Evolutionary conservation across 2,113 vertebrate species (phyloP).

Genomic region (Cololabis saira): DNA sequence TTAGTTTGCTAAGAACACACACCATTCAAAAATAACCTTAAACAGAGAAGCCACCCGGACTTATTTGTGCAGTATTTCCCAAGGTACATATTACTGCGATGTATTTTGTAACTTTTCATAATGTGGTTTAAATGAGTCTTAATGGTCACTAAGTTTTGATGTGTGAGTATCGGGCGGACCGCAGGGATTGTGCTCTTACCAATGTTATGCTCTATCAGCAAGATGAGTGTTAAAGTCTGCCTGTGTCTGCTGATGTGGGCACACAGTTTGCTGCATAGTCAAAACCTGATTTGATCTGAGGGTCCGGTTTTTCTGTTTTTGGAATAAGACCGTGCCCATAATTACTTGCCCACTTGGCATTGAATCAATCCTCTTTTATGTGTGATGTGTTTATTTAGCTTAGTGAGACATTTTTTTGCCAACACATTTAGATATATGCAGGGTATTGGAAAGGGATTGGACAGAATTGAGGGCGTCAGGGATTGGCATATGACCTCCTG

Average conservation of each 20-base stretch:
- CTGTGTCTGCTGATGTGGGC: slow-evolving; percentile 71
- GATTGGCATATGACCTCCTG: slow-evolving; percentile 57
- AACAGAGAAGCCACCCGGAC: slow-evolving; percentile 20
- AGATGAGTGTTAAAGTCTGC: slow-evolving; percentile 69
- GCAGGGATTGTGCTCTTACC: slow-evolving; percentile 48
- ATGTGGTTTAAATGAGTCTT: slow-evolving; percentile 18
- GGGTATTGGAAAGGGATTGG: slow-evolving; percentile 67
- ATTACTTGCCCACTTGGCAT: slow-evolving; percentile 69
- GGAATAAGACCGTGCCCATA: slow-evolving; percentile 60
- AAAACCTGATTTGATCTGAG: slow-evolving; percentile 63
- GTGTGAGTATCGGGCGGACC: slow-evolving; percentile 34
- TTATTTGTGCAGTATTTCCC: slow-evolving; percentile 15
- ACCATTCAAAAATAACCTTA: slow-evolving; percentile 5
- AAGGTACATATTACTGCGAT: not conserved
- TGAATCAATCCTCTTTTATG: slow-evolving; percentile 70
- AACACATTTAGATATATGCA: slow-evolving; percentile 54
- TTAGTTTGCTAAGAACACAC: slow-evolving; percentile 24
- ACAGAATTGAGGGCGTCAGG: slow-evolving; percentile 57
- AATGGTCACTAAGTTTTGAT: slow-evolving; percentile 33
- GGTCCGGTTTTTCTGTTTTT: slow-evolving; percentile 28
- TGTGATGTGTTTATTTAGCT: slow-evolving; percentile 73
- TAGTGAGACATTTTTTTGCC: slow-evolving; percentile 67
- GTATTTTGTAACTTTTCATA: not conserved
- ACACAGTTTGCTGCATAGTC: slow-evolving; percentile 69
- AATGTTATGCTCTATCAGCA: slow-evolving; percentile 71